phyloP scores from a whole-genome alignment of 1,140 invertebrate species.

The Dysdera silvatica region DNA sequence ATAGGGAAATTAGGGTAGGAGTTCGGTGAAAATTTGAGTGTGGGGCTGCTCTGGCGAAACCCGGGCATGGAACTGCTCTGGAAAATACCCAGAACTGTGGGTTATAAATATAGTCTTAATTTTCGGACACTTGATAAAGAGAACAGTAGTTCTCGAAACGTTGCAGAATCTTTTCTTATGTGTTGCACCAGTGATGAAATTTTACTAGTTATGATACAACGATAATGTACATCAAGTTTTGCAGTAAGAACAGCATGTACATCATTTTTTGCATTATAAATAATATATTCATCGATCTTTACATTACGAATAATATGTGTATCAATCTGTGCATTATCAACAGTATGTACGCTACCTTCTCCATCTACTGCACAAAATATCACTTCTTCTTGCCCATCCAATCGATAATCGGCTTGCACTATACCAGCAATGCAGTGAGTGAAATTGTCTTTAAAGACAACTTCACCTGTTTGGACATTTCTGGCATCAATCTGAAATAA shows the following conservation, averaged over 20 bases:
- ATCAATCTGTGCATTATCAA: neutral
- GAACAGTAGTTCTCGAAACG: too few species aligned
- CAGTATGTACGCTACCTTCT: slow-evolving; percentile 57
- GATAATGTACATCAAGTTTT: neutral
- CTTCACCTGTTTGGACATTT: slow-evolving; percentile 67
- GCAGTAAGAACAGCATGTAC: neutral
- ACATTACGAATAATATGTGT: neutral
- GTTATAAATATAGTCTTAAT: too few species aligned
- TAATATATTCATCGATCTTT: neutral
- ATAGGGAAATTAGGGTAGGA: too few species aligned
- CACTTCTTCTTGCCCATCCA: slow-evolving; percentile 68
- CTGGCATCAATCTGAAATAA: slow-evolving; percentile 58
- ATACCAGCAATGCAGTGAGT: slow-evolving; percentile 66
- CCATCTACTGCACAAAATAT: slow-evolving; percentile 74
- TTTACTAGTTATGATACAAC: too few species aligned
- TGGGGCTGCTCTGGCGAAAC: too few species aligned
- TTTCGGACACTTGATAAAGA: too few species aligned
- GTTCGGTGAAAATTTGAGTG: too few species aligned
- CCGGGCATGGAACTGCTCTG: too few species aligned
- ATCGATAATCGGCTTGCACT: slow-evolving; percentile 71
- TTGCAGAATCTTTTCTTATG: too few species aligned
- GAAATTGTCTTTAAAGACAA: slow-evolving; percentile 74
- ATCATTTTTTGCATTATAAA: neutral
- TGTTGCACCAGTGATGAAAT: too few species aligned
- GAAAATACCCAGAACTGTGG: too few species aligned